Conservation (phyloP, 2,888 invertebrate genomes). For the Pterostichus niger region DNA sequence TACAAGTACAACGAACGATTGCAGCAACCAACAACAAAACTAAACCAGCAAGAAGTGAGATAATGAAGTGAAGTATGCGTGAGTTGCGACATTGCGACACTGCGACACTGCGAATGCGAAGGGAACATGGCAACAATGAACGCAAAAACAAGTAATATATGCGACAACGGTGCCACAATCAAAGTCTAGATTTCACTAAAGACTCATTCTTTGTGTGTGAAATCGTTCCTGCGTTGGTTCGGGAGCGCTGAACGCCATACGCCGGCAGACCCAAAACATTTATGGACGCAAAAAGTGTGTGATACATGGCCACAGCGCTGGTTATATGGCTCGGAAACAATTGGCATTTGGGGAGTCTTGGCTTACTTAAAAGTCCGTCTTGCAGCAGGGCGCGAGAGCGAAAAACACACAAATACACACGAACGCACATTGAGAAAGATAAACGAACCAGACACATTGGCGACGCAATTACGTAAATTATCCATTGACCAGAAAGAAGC, state of each 20-base stretch:
- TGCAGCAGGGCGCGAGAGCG: constrained; percentile 44
- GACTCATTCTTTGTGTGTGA: constrained; percentile 58
- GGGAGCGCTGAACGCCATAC: constrained; percentile 14
- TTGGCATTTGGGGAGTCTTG: constrained; percentile 68
- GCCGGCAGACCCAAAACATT: constrained; percentile 67
- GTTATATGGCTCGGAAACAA: constrained; percentile 71
- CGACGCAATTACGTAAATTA: constrained; percentile 24
- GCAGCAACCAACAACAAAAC: too few species aligned
- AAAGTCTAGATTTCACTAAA: constrained; percentile 60
- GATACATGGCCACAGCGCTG: constrained; percentile 70
- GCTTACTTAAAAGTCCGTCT: constrained; percentile 53
- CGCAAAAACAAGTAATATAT: constrained; percentile 59
- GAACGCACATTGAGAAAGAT: constrained; percentile 4
- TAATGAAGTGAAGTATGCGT: not conserved
- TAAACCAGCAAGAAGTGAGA: not conserved
- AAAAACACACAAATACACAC: constrained; percentile 42
- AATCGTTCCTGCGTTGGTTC: constrained; percentile 60
- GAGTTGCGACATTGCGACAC: not conserved
- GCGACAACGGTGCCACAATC: constrained; percentile 59
- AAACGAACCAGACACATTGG: constrained; percentile 5
- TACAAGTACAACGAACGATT: not conserved
- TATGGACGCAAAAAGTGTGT: constrained; percentile 70
- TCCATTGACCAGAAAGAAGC: not conserved
- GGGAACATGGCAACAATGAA: constrained; percentile 49
- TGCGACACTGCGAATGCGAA: not conserved